Percentiles rank a stretch among this genome's conserved stretches.
These are phyloP conservation scores for Sparus aurata DNA, from an alignment of 2,797 vertebrate genomes.

Conservation along the genomic window DNA sequence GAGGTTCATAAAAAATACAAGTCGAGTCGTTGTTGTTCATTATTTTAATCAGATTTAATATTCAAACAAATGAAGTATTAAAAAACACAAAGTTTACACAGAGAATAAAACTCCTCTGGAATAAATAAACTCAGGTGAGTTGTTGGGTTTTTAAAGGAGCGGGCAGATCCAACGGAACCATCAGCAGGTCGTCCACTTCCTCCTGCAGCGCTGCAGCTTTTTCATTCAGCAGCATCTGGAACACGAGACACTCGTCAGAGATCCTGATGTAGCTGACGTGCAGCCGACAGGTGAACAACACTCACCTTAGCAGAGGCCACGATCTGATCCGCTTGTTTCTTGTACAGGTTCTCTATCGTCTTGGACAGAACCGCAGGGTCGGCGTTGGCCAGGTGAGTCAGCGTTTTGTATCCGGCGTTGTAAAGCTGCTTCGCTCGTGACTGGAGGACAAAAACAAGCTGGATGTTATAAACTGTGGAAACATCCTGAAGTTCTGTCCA, in stretches of 20 bases:
- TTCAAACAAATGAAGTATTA: conserved; percentile 20
- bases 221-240: conserved; percentile 94
- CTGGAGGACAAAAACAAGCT: conserved; percentile 70
- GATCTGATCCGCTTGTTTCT: conserved; percentile 90
- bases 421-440: conserved; percentile 94
- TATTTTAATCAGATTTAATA: conserved; percentile 57
- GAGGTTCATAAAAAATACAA: background rate
- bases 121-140: background rate
- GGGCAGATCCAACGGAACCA: conserved; percentile 86
- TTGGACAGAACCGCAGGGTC: conserved; percentile 86
- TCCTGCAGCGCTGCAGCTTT: conserved; percentile 94
- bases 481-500: too few species aligned
- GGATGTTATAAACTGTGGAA: too few species aligned
- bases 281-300: too few species aligned
- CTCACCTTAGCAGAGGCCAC: conserved; percentile 93
- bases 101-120: conserved; percentile 20
- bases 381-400: conserved; percentile 92
- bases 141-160: background rate
- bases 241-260: conserved; percentile 32
- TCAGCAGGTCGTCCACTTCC: conserved; percentile 92
- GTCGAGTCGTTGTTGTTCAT: background rate
- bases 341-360: conserved; percentile 88
- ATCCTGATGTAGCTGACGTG: too few species aligned
- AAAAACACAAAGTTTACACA: conserved; percentile 21
- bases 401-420: conserved; percentile 90